Evolutionary conservation across 2,888 invertebrate species (phyloP), one percentile per base, ranked within the genome.

Genomic region (Heterodera filipjevi): DNA sequence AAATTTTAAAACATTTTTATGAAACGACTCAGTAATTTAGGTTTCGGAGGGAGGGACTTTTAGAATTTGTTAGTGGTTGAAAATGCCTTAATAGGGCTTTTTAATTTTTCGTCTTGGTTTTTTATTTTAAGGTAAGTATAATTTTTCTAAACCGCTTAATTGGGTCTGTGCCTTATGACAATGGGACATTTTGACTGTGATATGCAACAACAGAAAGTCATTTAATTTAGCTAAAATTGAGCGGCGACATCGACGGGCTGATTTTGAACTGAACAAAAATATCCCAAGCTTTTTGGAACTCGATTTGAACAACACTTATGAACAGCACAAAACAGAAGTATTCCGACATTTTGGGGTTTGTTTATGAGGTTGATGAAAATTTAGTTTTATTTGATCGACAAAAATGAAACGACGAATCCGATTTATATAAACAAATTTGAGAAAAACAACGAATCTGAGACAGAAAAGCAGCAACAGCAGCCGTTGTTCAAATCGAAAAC

Each of bases 401-500:
- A 8, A 64, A 22, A 27, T 27, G 22, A 12, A 22, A 64, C n/a
- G 64, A 64, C 64, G n/a, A 64, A 22, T 64, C 8, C 64, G 22
- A 27, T 19, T 10, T 10, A 39, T 39, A 39, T 10, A 10, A 10
- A 39, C 39, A 39, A 12, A 1, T 10, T 10, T 39, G 12, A 39
- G 8, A 39, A 39, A 39, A 39, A 39, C 39, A 39, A 39, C 64
- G 64, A 22, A 64, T 64, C 16, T 8, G 27, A 64, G 6, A 27
- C 16, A 64, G 64, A 27, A 27, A 27, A 64, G 27, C 64, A 59
- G 14, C n/a, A 27, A 66, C 30, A 66, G 30, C 27, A 16, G 64
- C 32, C 39, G 64, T 27, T 66, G 3, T 76, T 76, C n/a, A 68
- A 82, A 30, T 66, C 81, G 68, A 82, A 82, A 70, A 82, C 82